These are phyloP conservation scores for Geophilus truncorum DNA, from an alignment of 2,888 invertebrate genomes.

Conservation along the genomic window DNA sequence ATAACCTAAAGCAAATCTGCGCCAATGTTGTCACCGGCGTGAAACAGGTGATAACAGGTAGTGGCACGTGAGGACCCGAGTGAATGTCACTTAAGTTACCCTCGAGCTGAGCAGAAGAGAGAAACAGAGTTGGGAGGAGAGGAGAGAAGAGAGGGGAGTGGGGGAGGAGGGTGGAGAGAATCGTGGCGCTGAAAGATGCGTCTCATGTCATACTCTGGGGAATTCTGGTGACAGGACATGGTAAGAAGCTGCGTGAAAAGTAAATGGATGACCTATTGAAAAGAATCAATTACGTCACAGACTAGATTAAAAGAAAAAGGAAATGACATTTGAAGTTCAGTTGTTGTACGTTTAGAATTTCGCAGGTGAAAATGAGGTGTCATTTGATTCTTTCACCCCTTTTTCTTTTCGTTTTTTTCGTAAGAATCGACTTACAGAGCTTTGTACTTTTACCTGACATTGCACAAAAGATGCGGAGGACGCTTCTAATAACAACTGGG, in stretches of 20 bases:
- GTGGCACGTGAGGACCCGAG: neutral
- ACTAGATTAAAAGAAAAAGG: neutral
- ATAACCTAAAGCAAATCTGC: neutral
- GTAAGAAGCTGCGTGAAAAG: neutral
- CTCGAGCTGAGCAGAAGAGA: neutral
- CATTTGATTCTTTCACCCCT: neutral
- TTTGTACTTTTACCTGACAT: neutral
- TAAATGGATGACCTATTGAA: neutral
- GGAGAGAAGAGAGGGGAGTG: too few relatives aligned
- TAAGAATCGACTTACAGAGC: neutral
- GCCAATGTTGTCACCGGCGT: neutral
- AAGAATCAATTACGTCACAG: neutral
- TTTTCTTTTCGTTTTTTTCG: neutral
- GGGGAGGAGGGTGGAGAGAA: neutral
- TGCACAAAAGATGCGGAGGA: neutral
- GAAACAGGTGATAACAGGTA: neutral
- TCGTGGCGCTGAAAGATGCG: neutral
- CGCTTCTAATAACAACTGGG: neutral
- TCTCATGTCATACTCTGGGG: neutral
- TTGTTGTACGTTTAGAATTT: neutral
- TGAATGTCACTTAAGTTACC: neutral
- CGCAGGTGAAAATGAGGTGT: neutral
- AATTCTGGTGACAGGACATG: neutral
- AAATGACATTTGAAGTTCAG: neutral
- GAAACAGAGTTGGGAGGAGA: neutral